Percentiles rank a stretch among this genome's conserved stretches.
phyloP scores from a whole-genome alignment of 1,140 invertebrate species.

The Eriosoma lanigerum region DNA sequence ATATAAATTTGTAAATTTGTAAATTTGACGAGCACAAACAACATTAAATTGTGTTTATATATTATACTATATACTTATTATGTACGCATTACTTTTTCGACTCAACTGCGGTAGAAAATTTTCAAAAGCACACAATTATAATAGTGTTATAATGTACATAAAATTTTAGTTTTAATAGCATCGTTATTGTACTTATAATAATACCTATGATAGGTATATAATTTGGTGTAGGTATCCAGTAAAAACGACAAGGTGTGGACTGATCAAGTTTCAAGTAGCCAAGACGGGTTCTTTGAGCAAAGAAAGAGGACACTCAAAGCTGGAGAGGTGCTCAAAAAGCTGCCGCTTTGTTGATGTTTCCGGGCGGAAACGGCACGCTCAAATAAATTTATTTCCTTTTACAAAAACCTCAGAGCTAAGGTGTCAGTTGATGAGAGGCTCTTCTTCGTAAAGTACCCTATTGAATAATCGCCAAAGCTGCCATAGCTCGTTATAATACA shows the following conservation, averaged over 20 bases:
- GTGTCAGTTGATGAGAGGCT: constrained; percentile 51
- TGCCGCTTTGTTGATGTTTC: constrained; percentile 50
- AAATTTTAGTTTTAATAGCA: too few relatives aligned
- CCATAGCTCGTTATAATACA: constrained; percentile 38
- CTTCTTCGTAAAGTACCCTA: constrained; percentile 49
- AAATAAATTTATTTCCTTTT: constrained; percentile 50
- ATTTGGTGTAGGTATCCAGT: constrained; percentile 13
- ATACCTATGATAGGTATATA: background rate
- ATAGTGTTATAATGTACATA: too few relatives aligned
- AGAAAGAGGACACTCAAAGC: constrained; percentile 50
- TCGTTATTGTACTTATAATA: background rate
- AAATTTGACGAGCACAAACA: too few relatives aligned
- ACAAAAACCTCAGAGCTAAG: constrained; percentile 47
- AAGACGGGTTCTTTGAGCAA: constrained; percentile 40
- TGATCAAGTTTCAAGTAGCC: constrained; percentile 48
- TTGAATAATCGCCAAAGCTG: constrained; percentile 48
- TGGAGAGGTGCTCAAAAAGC: constrained; percentile 50
- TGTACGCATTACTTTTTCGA: too few relatives aligned
- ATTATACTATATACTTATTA: background rate
- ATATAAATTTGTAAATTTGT: too few relatives aligned
- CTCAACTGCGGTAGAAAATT: too few relatives aligned
- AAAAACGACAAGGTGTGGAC: constrained; percentile 8
- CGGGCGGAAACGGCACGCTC: constrained; percentile 41
- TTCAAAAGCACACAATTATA: too few relatives aligned
- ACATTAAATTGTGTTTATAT: too few relatives aligned